Percentiles rank a stretch among this genome's conserved stretches.
phyloP scores from a whole-genome alignment of 2,797 vertebrate species.

The Triplophysa bombifrons region DNA sequence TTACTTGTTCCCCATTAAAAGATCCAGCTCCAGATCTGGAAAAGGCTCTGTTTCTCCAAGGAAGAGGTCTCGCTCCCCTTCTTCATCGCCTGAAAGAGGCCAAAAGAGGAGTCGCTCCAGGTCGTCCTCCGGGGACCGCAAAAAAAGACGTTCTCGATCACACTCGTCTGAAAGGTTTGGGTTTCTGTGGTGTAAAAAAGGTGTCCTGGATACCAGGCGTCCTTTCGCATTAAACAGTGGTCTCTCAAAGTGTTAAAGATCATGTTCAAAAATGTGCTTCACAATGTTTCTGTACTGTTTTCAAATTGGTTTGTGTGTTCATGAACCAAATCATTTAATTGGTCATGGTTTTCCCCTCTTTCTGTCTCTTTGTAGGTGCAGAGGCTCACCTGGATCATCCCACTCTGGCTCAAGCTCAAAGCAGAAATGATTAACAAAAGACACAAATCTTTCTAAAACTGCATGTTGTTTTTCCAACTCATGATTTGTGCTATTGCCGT shows the following conservation, averaged over 20 bases:
- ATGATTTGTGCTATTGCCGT: slow-evolving; percentile 77
- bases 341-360: slow-evolving; percentile 53
- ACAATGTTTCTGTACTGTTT: neutral
- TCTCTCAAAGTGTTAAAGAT: slow-evolving; percentile 19
- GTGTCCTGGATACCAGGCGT: slow-evolving; percentile 63
- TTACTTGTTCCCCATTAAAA: slow-evolving; percentile 80
- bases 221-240: slow-evolving; percentile 58
- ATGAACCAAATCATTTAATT: slow-evolving; percentile 20
- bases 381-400: slow-evolving; percentile 94
- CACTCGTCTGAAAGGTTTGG: slow-evolving; percentile 99
- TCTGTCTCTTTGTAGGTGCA: slow-evolving; percentile 81
- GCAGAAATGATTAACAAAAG: slow-evolving; percentile 88
- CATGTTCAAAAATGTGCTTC: neutral
- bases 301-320: neutral
- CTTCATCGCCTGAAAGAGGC: slow-evolving; percentile 91
- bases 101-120: slow-evolving; percentile 97
- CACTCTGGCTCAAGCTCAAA: slow-evolving; percentile 97
- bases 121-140: slow-evolving; percentile 95
- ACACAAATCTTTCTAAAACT: slow-evolving; percentile 76
- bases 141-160: slow-evolving; percentile 98
- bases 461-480: slow-evolving; percentile 88
- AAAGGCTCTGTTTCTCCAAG: slow-evolving; percentile 92
- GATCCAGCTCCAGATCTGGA: slow-evolving; percentile 99
- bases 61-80: slow-evolving; percentile 92
- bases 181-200: slow-evolving; percentile 92